Percentiles rank a stretch among this genome's conserved stretches.
These are phyloP conservation scores for Eulemur rubriventer DNA, from an alignment of 2,797 vertebrate species.

Conservation along the genomic window DNA sequence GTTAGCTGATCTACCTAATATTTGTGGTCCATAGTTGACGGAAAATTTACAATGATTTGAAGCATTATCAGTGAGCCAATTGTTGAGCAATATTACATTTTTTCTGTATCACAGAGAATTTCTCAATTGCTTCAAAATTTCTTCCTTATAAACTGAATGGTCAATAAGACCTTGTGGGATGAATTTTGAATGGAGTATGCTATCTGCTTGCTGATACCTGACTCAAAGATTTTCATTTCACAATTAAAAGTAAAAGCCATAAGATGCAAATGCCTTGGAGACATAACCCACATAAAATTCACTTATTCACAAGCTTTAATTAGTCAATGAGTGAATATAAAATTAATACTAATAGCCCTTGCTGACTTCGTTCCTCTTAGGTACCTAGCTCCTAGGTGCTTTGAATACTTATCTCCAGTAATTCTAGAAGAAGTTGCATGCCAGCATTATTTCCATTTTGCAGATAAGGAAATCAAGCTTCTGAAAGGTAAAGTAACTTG, in stretches of 20 bases:
- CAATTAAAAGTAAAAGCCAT: conserved; percentile 42
- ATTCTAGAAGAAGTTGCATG: neutral
- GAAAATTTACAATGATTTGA: conserved; percentile 2
- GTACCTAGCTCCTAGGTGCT: neutral
- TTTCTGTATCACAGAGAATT: conserved; percentile 44
- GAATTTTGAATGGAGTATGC: conserved; percentile 57
- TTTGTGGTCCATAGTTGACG: neutral
- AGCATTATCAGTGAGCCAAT: conserved; percentile 22
- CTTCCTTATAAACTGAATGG: conserved; percentile 51
- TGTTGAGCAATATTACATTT: neutral
- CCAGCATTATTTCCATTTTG: conserved; percentile 41
- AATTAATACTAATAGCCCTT: neutral
- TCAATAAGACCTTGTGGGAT: conserved; percentile 46
- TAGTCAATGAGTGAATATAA: neutral
- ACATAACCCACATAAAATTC: neutral
- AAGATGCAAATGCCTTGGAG: conserved; percentile 43
- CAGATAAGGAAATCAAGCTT: conserved; percentile 41
- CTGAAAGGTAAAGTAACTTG: conserved; percentile 4
- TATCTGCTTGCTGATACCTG: conserved; percentile 53
- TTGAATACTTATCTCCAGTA: neutral
- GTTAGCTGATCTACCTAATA: neutral
- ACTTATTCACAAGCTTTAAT: neutral
- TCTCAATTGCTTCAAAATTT: conserved; percentile 61
- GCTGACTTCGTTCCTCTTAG: neutral
- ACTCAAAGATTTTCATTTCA: conserved; percentile 48